Percentiles rank a stretch among this genome's conserved stretches.
Evolutionary conservation across 2,113 vertebrate genomes (phyloP).

Genomic region (Camarhynchus parvulus): DNA sequence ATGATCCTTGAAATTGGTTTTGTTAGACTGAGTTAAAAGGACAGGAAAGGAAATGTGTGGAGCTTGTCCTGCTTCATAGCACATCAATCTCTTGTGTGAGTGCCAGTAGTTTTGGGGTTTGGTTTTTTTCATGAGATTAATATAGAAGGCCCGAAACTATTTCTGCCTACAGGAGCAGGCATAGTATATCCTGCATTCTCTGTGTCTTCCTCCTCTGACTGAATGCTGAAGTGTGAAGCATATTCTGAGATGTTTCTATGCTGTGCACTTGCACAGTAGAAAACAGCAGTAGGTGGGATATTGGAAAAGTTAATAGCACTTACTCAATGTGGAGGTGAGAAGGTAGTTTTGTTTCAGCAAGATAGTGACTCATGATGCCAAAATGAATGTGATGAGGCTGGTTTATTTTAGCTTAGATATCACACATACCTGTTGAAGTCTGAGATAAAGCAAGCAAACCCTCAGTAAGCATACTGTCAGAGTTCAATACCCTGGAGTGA

Average conservation of each 20-base stretch:
- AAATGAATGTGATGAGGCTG: not conserved
- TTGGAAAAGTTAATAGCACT: constrained; percentile 9
- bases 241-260: not conserved
- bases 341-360: constrained; percentile 19
- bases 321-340: constrained; percentile 8
- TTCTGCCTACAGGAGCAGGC: not conserved
- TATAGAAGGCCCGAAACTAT: constrained; percentile 36
- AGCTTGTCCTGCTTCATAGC: not conserved
- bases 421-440: not conserved
- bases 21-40: not conserved
- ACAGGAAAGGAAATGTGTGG: not conserved
- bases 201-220: not conserved
- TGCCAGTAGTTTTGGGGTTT: not conserved
- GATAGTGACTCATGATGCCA: not conserved
- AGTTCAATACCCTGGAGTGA: constrained; percentile 35
- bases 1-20: not conserved
- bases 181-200: not conserved
- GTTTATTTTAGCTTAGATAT: constrained; percentile 7
- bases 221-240: not conserved
- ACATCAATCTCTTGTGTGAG: not conserved
- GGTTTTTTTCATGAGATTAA: not conserved
- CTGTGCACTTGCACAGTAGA: constrained; percentile 12
- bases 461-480: not conserved
- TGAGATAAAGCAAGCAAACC: not conserved
- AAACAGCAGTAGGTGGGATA: constrained; percentile 26